Evolutionary conservation across 2,797 vertebrate genomes (phyloP), one percentile per base, ranked within the genome.

Genomic region (Tiaroga cobitis): DNA sequence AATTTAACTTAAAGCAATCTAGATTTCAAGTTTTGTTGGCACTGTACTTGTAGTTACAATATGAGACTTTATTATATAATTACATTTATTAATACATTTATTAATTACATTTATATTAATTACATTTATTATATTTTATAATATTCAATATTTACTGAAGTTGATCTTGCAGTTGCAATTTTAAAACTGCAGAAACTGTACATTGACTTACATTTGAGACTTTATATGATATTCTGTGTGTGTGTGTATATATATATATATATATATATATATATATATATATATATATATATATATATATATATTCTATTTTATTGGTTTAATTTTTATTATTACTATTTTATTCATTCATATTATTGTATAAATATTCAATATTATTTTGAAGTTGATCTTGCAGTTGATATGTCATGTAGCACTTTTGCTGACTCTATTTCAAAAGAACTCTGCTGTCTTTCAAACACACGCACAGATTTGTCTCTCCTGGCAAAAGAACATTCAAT

Each of bases 401-500:
- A 34, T 4, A 8, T 10, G 26, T 49, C 41, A 9, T 54, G 34
- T 43, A 41, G 18, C n/a, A 84, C 46, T 84, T 76, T 49, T 49
- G 4, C 61, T 21, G 46, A 69, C 68, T 68, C 3, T 26, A 39
- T 32, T 34, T 59, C 8, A 61, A 68, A 78, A 78, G 1, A 61
- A 69, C 51, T 78, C 10, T 19, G 39, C 18, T n/a, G 34, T 54
- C 73, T 80, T 54, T 79, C 26, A 75, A 11, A 69, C 63, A 72
- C 9, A 32, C n/a, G 61, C 37, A 80, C 32, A 82, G 56, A 86
- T 87, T 87, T 90, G 87, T 85, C 63, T 87, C 49, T 87, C 92
- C 91, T 92, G 93, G 93, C 93, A 95, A 94, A 92, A 92, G 92
- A 91, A 92, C 88, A 91, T 90, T 93, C 94, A 95, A 94, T 94